Percentiles rank a stretch among this genome's conserved stretches.
phyloP scores from a whole-genome alignment of 1,140 invertebrate species.

The Nixonia krombeini region DNA sequence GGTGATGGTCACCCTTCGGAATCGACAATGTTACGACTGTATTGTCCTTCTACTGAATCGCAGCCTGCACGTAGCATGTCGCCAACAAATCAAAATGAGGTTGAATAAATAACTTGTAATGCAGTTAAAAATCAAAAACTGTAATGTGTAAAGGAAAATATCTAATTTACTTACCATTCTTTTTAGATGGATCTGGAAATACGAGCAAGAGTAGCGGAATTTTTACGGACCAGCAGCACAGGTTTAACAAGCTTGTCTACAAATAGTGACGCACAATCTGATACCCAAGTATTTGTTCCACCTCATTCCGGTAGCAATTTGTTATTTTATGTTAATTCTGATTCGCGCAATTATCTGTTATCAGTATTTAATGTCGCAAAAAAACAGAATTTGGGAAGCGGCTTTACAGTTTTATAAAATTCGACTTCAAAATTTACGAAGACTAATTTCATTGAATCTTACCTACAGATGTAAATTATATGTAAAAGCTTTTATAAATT shows the following conservation, averaged over 20 bases:
- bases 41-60: constrained; percentile 33
- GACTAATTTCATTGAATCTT: no score
- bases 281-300: constrained; percentile 48
- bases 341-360: constrained; percentile 70
- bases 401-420: constrained; percentile 63
- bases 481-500: no score
- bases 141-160: background rate
- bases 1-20: constrained; percentile 63
- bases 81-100: constrained; percentile 57
- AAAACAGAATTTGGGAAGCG: constrained; percentile 66
- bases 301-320: constrained; percentile 58
- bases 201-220: constrained; percentile 73
- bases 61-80: constrained; percentile 51
- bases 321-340: constrained; percentile 69
- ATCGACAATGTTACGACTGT: constrained; percentile 63
- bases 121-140: no score
- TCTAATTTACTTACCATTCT: constrained; percentile 10
- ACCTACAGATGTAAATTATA: no score
- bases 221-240: constrained; percentile 70
- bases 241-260: constrained; percentile 65
- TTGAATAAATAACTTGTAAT: constrained; percentile 23
- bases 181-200: constrained; percentile 73
- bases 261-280: constrained; percentile 61
- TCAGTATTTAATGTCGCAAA: constrained; percentile 70
- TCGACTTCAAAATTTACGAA: no score